Base-by-base conservation (phyloP, 2,888 invertebrate species). In the Drosophila koepferae region DNA sequence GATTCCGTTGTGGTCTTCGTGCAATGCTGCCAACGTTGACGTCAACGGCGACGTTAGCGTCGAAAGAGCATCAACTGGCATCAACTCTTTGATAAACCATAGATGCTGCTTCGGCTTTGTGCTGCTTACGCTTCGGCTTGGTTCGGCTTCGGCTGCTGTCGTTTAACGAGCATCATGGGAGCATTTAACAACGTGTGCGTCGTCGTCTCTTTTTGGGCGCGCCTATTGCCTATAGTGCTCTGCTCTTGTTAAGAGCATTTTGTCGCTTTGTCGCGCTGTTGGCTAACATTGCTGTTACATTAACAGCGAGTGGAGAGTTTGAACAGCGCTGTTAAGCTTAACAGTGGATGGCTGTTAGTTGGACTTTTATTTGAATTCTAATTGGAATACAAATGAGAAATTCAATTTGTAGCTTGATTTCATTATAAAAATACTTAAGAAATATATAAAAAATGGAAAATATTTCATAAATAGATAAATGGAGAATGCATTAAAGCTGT, bases 241-340 rank as follows among this genome's bases (percentile, higher is more conserved):
- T 58, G 65, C 66, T 69, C 67, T 61, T 55, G 31, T 23, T 34
- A 65, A 61, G 66, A 59, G 62, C 43, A 7, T 53, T 74, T 75
- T 84, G 83, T 80, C 41, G 83, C 70, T 62, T 68, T 83, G 83
- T 77, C 4, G 83, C 64, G 58, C 66, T 78, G 78, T 69, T 58
- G 54, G 2, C 5, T 0, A 46, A 14, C 48, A 51, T 12, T 3
- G 0, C 46, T 63, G 63, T 64, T 28, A 40, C 5, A 2, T 1
- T 64, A 64, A 74, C 70, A 71, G 77, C 20, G 8, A 48, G 62
- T 81, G 81, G 65, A 81, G 81, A 81, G 43, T 80, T 81, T 71
- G 28, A 36, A 41, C 63, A 51, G n/a, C 2, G 12, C 56, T 64
- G 70, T 48, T 41, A 16, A 48, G 14, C 10, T 12, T 43, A 43